A percentile compares a stretch with the other conserved stretches of the same genome.
phyloP scores from a whole-genome alignment of 2,888 invertebrate species.

The Ischnus inquisitorius region DNA sequence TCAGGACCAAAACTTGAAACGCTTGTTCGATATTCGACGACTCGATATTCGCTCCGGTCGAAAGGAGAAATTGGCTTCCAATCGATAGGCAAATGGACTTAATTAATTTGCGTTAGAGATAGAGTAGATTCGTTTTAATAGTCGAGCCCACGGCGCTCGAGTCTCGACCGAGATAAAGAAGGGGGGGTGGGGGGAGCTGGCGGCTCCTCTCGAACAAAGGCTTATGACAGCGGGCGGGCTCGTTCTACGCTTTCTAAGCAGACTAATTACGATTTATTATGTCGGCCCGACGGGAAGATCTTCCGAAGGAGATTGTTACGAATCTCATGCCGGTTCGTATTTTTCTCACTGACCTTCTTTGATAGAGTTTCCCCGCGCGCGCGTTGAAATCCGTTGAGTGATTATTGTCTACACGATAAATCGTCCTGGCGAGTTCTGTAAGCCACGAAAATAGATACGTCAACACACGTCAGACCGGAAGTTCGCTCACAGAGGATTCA shows the following conservation, averaged over 20 bases:
- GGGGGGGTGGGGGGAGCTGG: too few relatives aligned
- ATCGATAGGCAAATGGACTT: neutral
- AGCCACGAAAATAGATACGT: slow-evolving; percentile 19
- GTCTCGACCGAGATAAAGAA: slow-evolving; percentile 22
- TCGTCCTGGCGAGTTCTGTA: neutral
- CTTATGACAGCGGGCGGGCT: slow-evolving; percentile 65
- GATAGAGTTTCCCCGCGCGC: slow-evolving; percentile 22
- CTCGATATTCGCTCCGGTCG: neutral
- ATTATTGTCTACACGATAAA: neutral
- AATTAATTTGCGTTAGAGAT: neutral
- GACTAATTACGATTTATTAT: slow-evolving; percentile 73
- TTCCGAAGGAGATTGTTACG: slow-evolving; percentile 59
- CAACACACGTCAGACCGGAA: slow-evolving; percentile 35
- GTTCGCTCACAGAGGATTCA: slow-evolving; percentile 35
- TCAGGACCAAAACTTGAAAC: neutral
- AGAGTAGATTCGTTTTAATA: neutral
- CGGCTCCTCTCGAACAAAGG: slow-evolving; percentile 63
- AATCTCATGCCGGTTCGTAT: slow-evolving; percentile 51
- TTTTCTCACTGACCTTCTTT: slow-evolving; percentile 62
- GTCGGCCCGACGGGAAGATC: slow-evolving; percentile 63
- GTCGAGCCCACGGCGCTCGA: neutral
- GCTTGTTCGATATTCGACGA: neutral
- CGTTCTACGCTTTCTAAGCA: slow-evolving; percentile 73
- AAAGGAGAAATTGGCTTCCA: neutral
- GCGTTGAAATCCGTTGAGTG: neutral